Conservation (phyloP, 1,140 invertebrate species). For the Holcopasites calliopsidis region DNA sequence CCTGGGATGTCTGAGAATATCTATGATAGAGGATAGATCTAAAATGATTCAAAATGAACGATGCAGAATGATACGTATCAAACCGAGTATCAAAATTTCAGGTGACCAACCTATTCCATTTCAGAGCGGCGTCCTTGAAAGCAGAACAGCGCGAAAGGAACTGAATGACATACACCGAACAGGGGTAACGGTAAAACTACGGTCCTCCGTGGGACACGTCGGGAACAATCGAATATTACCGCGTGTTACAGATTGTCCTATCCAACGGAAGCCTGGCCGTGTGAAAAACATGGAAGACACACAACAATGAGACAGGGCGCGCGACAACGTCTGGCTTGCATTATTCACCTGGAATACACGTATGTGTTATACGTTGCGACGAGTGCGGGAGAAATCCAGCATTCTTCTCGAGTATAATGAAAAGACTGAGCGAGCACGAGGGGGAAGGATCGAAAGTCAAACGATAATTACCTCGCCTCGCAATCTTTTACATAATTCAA, state of each 20-base stretch:
- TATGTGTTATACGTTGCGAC: background rate
- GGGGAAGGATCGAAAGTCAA: background rate
- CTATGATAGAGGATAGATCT: no score
- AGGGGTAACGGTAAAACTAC: constrained; percentile 37
- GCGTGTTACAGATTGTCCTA: constrained; percentile 16
- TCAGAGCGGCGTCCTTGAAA: constrained; percentile 8
- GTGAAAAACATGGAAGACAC: background rate
- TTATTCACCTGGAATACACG: constrained; percentile 13
- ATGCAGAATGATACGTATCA: background rate
- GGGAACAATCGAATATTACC: constrained; percentile 33
- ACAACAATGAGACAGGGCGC: constrained; percentile 24
- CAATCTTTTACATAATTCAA: background rate
- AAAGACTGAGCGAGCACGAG: no score
- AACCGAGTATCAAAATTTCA: background rate
- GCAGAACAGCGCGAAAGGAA: constrained; percentile 26
- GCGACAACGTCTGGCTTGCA: constrained; percentile 6
- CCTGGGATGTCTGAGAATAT: no score
- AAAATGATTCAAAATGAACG: background rate
- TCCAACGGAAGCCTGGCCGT: background rate
- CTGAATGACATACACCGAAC: background rate
- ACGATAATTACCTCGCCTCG: background rate
- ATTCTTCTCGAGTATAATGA: background rate
- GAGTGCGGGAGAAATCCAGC: background rate
- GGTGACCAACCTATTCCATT: background rate
- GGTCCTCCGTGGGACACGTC: constrained; percentile 3